phyloP scores from a whole-genome alignment of 2,888 invertebrate species.

The Eilema caniola region DNA sequence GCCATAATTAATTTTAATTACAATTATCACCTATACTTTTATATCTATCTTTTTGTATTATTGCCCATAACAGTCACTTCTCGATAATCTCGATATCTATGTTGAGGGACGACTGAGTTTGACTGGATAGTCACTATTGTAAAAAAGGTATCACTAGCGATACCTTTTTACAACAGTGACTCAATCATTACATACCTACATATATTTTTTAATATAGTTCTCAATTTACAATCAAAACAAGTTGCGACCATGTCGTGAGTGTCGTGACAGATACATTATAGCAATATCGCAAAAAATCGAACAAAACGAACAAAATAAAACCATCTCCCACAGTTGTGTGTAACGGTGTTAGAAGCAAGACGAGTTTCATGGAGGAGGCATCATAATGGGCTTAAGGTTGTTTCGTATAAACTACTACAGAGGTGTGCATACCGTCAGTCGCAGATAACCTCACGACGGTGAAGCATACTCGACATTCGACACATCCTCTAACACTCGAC shows the following conservation, averaged over 20 bases:
- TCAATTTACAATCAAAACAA: neutral
- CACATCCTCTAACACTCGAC: conserved; percentile 17
- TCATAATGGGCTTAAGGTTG: conserved; percentile 34
- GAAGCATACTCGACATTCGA: conserved; percentile 40
- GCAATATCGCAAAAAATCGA: conserved; percentile 18
- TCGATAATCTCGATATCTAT: too few relatives aligned
- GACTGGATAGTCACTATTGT: too few relatives aligned
- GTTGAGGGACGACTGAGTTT: neutral
- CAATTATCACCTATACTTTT: too few relatives aligned
- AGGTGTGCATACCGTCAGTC: conserved; percentile 45
- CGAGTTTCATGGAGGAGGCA: conserved; percentile 48
- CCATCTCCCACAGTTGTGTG: conserved; percentile 40
- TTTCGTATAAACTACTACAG: conserved; percentile 51
- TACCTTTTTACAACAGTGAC: neutral
- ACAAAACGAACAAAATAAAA: conserved; percentile 22
- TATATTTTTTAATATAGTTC: too few relatives aligned
- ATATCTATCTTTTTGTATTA: too few relatives aligned
- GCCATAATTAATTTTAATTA: neutral
- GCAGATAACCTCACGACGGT: conserved; percentile 39
- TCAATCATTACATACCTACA: neutral
- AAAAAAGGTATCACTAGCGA: too few relatives aligned
- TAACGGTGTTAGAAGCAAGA: conserved; percentile 49
- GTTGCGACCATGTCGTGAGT: neutral
- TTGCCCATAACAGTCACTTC: too few relatives aligned
- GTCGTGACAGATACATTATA: conserved; percentile 12